Evolutionary conservation across 2,113 vertebrate species (phyloP).

Genomic region (Ictidomys tridecemlineatus): DNA sequence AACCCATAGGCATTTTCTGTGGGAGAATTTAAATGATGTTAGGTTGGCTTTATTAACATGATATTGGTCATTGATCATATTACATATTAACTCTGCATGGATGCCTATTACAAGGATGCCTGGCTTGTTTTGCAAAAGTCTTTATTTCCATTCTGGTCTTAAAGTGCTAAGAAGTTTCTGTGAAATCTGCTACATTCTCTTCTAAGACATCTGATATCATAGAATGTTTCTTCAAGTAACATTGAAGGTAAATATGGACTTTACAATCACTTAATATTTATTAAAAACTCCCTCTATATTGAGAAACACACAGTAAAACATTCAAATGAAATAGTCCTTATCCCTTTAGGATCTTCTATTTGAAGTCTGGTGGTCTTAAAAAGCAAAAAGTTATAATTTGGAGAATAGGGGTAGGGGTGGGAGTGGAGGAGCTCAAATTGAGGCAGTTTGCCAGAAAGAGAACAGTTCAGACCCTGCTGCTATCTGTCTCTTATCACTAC

Average conservation of each 20-base stretch:
- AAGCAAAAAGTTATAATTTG: background rate
- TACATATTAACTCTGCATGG: background rate
- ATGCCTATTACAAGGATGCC: background rate
- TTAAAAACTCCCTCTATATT: background rate
- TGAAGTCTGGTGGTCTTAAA: background rate
- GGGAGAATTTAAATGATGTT: background rate
- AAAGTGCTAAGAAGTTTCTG: background rate
- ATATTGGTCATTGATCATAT: background rate
- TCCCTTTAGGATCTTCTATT: background rate
- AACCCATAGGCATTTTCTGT: background rate
- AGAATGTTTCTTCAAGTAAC: background rate
- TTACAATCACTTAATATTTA: background rate
- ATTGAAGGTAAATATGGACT: background rate
- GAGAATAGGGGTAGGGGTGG: background rate
- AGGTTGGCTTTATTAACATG: background rate
- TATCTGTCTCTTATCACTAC: background rate
- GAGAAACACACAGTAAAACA: background rate
- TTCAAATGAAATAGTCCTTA: background rate
- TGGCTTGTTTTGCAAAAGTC: background rate
- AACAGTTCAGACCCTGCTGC: background rate
- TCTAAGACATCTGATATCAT: slow-evolving; percentile 8
- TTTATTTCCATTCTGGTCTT: background rate
- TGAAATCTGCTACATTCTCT: background rate
- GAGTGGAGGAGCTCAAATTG: background rate
- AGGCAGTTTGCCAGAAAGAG: background rate